Base-by-base conservation (phyloP, 2,888 invertebrate species). In the Furcula furcula region DNA sequence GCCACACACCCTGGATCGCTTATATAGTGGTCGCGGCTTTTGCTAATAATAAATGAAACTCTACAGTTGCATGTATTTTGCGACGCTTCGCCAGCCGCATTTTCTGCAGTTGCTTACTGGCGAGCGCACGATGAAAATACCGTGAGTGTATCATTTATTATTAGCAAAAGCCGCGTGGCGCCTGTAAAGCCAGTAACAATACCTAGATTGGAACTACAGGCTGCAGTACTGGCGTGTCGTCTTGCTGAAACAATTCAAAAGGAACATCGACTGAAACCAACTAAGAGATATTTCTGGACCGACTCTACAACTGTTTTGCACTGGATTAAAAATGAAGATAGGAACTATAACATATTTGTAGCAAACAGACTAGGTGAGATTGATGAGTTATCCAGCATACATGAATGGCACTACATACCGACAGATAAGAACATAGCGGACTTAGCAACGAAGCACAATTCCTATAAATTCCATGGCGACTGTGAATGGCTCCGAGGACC, bases 351-450 rank as follows among this genome's bases (percentile, higher is more conserved):
- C 14, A 3, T 16, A 1, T 46, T 34, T 18, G 21, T 36, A 1
- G 42, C 42, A 0, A 23, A 46, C 11, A 28, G 46, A 0, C 25
- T 46, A 0, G 42, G 46, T 2, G 46, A 46, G 7, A 46, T 46
- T 3, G 46, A 46, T 20, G 46, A 41, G 5, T 15, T 46, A 0
- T 34, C 34, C 6, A 18, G 28, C 0, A 2, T 12, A 2, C 11
- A 16, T 2, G 39, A 43, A 12, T 43, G 39, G 43, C 29, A 16
- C 2, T 43, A 39, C 18, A 20, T 42, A 9, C 33, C 41, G 1
- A 29, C 41, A 1, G 11, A 31, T 1, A 7, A n/a, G 4, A 42
- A 42, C n/a, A 15, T 36, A 1, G 35, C 39, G 4, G 43, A n/a
- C n/a, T n/a, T n/a, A n/a, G n/a, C n/a, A n/a, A n/a, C n/a, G n/a